phyloP scores from a whole-genome alignment of 2,888 invertebrate genomes.

The Drosophila helvetica region DNA sequence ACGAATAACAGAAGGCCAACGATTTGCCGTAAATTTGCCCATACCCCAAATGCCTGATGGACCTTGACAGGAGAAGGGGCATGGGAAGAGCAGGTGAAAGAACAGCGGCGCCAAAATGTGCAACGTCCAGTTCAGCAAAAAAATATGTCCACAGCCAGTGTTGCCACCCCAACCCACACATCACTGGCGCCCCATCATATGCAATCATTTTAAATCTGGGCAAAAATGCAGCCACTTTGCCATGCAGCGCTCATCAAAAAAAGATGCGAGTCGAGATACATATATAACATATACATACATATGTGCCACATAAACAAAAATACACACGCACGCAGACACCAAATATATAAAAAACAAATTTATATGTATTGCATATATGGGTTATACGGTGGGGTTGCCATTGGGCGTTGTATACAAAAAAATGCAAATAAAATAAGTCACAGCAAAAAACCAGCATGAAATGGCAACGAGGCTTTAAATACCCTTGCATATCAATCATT shows the following conservation, averaged over 20 bases:
- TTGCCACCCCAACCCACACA: conserved; percentile 8
- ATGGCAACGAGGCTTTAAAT: background rate
- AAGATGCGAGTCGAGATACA: conserved; percentile 43
- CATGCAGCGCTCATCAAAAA: conserved; percentile 50
- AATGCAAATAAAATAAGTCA: background rate
- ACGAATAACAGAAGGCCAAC: conserved; percentile 21
- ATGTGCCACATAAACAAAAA: conserved; percentile 21
- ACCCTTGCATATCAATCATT: background rate
- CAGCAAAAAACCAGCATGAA: background rate
- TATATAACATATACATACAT: conserved; percentile 14
- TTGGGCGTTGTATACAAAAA: background rate
- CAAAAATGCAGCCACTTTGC: conserved; percentile 61
- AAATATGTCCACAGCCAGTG: conserved; percentile 24
- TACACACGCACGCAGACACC: conserved; percentile 3
- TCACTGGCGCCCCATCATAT: conserved; percentile 16
- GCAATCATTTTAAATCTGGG: conserved; percentile 65
- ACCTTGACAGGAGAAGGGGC: conserved; percentile 11
- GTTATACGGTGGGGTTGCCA: conserved; percentile 12
- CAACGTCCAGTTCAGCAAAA: conserved; percentile 27
- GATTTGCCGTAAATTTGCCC: conserved; percentile 23
- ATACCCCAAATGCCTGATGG: conserved; percentile 45
- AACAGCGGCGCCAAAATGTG: conserved; percentile 37
- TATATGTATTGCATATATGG: conserved; percentile 5
- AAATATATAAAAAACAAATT: conserved; percentile 6
- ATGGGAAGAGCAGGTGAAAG: conserved; percentile 45